Evolutionary conservation across 2,797 vertebrate species (phyloP), one percentile per base, ranked within the genome.

Genomic region (Zonotrichia albicollis): DNA sequence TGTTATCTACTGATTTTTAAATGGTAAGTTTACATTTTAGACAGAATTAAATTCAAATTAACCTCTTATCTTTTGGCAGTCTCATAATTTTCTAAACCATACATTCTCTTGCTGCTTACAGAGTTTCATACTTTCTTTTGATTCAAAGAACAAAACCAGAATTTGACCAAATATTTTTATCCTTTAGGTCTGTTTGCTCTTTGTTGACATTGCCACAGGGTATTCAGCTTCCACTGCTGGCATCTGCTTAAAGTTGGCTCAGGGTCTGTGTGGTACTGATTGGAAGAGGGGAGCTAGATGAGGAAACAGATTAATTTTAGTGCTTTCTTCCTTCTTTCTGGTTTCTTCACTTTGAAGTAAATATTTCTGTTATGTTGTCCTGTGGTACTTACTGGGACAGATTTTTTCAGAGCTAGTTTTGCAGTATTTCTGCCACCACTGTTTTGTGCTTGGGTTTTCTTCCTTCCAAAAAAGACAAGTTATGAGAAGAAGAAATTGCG

Each of bases 121-220:
- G 30, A 22, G 7, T 66, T 53, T 14, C 8, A 48, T 43, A 17
- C 11, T 67, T 13, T 78, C 16, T 88, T 55, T 54, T 73, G 29
- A 70, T 92, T 84, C 55, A 82, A 86, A 84, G 71, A 78, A 75
- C 27, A 81, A 70, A 89, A 90, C 6, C 26, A 84, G 67, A 79
- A 61, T 30, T 75, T 55, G 62, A 90, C 50, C n/a, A 84, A 78
- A 95, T 75, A 36, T 48, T 72, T 55, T 57, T 67, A 19, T 88
- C 66, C 40, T 67, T 93, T 78, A 57, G 62, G 40, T 91, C 43
- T 84, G 34, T 90, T 84, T 88, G 45, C 46, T 81, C 72, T 92
- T 88, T 92, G 92, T 90, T 7, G 6, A 61, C 55, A 66, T 78
- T 94, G 88, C 80, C 84, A 78, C 80, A 58, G 92, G 88, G 40